Base-by-base conservation (phyloP, 2,113 vertebrate genomes). In the Sapayoa aenigma region DNA sequence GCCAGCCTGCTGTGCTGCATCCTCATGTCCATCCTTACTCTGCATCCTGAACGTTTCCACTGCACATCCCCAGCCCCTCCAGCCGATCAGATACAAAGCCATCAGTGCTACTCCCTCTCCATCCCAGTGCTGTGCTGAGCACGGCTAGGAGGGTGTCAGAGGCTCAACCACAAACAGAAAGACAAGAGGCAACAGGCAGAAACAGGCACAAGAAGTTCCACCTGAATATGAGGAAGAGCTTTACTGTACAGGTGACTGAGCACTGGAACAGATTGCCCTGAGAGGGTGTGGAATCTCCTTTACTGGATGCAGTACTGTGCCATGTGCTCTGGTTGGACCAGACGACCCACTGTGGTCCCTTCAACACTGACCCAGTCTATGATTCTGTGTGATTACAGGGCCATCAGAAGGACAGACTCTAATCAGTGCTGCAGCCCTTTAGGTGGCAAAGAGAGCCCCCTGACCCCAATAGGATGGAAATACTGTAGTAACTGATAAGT, bases 131-230 rank as follows among this genome's bases (percentile, higher is more conserved):
- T 5, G 3, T 8, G 37, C 77, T 9, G 5, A 33, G 37, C 63
- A 1, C 0, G 1, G 41, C 12, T 6, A 2, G 76, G n/a, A 79
- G 27, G 25, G 5, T 18, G 10, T 16, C 86, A 37, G 68, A 22
- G 67, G 33, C 37, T 6, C 39, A 16, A 30, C 39, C 62, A n/a
- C 52, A 46, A 67, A 46, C 62, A 75, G 8, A 4, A 4, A 24
- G n/a, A 53, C 22, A 41, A n/a, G 53, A 60, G 53, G 5, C 9
- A n/a, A 25, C 0, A 6, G 16, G 16, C 62, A 89, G 33, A 46
- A 67, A 44, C 23, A 25, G 9, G 69, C 25, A 21, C 24, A n/a
- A 46, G 24, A 59, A 82, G 24, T 46, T 67, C 60, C 53, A 39
- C 17, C 46, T 60, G 39, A 68, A 35, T 37, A 39, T 5, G 15